These are phyloP conservation scores for Drosophila lini DNA, from an alignment of 1,140 invertebrate genomes.

Conservation along the genomic window DNA sequence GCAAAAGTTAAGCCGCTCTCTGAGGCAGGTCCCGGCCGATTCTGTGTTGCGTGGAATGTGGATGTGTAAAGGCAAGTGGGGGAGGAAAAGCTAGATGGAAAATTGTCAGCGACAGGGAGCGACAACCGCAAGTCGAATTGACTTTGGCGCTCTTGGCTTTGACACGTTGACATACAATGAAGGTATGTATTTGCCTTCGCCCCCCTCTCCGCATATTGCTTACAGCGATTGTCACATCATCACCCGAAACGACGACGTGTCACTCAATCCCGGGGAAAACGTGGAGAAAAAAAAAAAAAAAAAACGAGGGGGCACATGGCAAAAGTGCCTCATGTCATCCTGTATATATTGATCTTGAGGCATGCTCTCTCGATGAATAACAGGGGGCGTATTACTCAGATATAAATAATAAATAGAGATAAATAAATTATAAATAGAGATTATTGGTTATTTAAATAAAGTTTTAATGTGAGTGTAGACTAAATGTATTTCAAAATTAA, in stretches of 20 bases:
- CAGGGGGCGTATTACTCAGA: background rate
- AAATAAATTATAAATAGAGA: background rate
- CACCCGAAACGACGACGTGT: slow-evolving; percentile 51
- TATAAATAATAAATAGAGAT: background rate
- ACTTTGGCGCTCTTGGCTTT: slow-evolving; percentile 79
- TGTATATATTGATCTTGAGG: slow-evolving; percentile 73
- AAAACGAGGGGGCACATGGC: slow-evolving; percentile 8
- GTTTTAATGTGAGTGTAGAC: too few species aligned
- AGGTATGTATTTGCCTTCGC: slow-evolving; percentile 64
- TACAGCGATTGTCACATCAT: slow-evolving; percentile 78
- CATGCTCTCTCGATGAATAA: slow-evolving; percentile 1
- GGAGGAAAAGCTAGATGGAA: slow-evolving; percentile 20
- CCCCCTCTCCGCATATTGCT: slow-evolving; percentile 56
- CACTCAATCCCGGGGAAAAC: slow-evolving; percentile 20
- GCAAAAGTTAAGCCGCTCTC: slow-evolving; percentile 45
- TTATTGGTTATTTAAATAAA: too few species aligned
- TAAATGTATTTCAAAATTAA: too few species aligned
- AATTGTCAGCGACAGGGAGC: slow-evolving; percentile 53
- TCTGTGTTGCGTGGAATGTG: background rate
- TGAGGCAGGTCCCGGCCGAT: slow-evolving; percentile 19
- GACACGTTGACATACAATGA: slow-evolving; percentile 81
- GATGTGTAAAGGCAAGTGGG: background rate
- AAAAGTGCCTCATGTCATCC: slow-evolving; percentile 66
- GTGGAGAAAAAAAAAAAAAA: background rate
- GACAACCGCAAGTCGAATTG: slow-evolving; percentile 76